These are phyloP conservation scores for Ramphastos sulfuratus DNA, from an alignment of 2,113 vertebrate genomes.

Conservation along the genomic window DNA sequence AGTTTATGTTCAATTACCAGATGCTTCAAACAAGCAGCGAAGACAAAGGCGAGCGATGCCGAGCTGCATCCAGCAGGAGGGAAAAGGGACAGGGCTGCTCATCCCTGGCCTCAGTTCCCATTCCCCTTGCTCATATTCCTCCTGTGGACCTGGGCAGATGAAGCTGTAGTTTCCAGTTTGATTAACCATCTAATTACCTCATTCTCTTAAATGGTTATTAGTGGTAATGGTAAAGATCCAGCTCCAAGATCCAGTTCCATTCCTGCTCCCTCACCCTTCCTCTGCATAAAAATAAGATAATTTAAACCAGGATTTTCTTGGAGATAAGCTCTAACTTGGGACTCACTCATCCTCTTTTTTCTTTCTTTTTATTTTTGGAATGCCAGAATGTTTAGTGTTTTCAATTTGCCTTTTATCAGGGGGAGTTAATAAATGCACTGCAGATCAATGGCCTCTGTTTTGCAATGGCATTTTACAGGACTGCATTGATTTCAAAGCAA, in stretches of 20 bases:
- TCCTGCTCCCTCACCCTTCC: background rate
- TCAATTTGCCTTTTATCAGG: background rate
- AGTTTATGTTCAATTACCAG: constrained; percentile 49
- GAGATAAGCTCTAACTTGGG: background rate
- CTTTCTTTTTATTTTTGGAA: background rate
- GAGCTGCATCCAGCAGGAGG: background rate
- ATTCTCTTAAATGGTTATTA: background rate
- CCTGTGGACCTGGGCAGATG: background rate
- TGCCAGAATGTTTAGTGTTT: background rate
- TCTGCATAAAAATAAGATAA: background rate
- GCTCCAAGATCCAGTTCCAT: background rate
- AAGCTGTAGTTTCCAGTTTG: background rate
- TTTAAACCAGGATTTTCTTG: background rate
- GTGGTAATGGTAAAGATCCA: background rate
- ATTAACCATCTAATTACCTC: background rate
- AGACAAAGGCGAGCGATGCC: constrained; percentile 4
- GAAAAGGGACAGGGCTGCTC: background rate
- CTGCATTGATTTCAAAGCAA: constrained; percentile 33
- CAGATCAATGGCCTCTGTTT: constrained; percentile 15
- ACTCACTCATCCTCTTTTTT: background rate
- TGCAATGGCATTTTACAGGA: constrained; percentile 41
- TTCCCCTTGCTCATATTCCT: background rate
- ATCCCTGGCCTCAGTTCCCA: background rate
- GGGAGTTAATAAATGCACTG: constrained; percentile 11
- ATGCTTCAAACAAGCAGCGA: constrained; percentile 46